phyloP scores from a whole-genome alignment of 2,797 vertebrate species.

The Agapornis canus region DNA sequence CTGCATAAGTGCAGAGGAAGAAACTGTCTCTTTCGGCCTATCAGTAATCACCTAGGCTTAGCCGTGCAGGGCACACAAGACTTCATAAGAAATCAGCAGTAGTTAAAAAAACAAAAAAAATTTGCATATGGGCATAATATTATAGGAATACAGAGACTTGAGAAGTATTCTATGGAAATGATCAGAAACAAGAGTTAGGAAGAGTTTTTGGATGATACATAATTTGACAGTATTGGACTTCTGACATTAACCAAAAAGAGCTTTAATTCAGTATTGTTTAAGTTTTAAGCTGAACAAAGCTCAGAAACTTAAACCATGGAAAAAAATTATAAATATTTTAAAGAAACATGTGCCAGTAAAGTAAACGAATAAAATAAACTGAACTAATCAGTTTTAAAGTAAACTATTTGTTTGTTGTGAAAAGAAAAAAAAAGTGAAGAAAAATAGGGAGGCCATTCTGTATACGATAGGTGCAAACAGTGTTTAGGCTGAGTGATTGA shows the following conservation, averaged over 20 bases:
- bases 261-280: neutral
- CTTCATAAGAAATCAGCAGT: neutral
- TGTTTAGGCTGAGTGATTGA: neutral
- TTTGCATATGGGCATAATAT: neutral
- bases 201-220: neutral
- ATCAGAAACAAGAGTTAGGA: neutral
- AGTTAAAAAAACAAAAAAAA: neutral
- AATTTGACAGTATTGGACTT: neutral
- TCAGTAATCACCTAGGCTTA: neutral
- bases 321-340: neutral
- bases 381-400: neutral
- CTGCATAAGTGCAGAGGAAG: neutral
- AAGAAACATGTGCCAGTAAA: neutral
- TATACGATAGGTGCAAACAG: neutral
- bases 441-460: neutral
- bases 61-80: neutral
- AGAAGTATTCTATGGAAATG: neutral
- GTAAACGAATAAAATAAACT: neutral
- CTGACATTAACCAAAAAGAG: neutral
- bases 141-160: neutral
- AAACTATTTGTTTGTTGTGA: neutral
- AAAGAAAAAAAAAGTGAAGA: neutral
- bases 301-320: neutral
- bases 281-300: neutral
- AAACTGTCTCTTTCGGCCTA: neutral